A percentile compares a stretch with the other conserved stretches of the same genome.
phyloP scores from a whole-genome alignment of 1,140 invertebrate genomes.

The Pseudachorutes palmiensis region DNA sequence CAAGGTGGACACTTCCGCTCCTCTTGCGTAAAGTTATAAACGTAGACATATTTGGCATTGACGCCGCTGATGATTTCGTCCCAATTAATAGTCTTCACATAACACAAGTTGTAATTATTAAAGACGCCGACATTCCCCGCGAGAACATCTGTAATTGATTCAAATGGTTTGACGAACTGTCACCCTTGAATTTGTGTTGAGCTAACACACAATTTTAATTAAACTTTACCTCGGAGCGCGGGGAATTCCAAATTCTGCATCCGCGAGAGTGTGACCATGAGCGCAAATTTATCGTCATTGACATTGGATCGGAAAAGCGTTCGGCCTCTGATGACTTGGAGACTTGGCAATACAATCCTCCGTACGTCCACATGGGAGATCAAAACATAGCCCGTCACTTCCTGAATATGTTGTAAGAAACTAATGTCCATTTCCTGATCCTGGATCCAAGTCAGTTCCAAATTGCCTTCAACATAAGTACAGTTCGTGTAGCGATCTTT shows the following conservation, averaged over 20 bases:
- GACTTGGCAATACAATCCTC: slow-evolving; percentile 70
- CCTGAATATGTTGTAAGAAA: slow-evolving; percentile 87
- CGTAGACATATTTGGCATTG: slow-evolving; percentile 59
- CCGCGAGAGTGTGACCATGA: slow-evolving; percentile 76
- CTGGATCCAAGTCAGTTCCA: slow-evolving; percentile 89
- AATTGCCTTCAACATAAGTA: slow-evolving; percentile 93
- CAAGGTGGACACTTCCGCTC: slow-evolving; percentile 65
- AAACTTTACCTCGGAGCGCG: slow-evolving; percentile 57
- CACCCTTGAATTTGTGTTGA: background rate
- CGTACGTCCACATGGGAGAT: slow-evolving; percentile 85
- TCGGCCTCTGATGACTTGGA: slow-evolving; percentile 90
- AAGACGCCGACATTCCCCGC: slow-evolving; percentile 74
- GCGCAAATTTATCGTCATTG: slow-evolving; percentile 68
- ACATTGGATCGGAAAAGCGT: slow-evolving; percentile 79
- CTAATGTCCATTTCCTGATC: slow-evolving; percentile 75
- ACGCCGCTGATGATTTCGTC: slow-evolving; percentile 80
- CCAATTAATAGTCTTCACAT: slow-evolving; percentile 91
- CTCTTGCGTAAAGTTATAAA: slow-evolving; percentile 69
- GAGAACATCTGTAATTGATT: slow-evolving; percentile 28
- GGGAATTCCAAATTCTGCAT: slow-evolving; percentile 84
- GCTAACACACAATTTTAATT: background rate
- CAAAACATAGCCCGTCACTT: slow-evolving; percentile 93
- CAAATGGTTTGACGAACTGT: no score
- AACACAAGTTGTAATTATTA: slow-evolving; percentile 92
- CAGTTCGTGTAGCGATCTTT: slow-evolving; percentile 90